A percentile compares a stretch with the other conserved stretches of the same genome.
These are phyloP conservation scores for Dynastes hyllus DNA, from an alignment of 2,888 invertebrate genomes.

Conservation along the genomic window DNA sequence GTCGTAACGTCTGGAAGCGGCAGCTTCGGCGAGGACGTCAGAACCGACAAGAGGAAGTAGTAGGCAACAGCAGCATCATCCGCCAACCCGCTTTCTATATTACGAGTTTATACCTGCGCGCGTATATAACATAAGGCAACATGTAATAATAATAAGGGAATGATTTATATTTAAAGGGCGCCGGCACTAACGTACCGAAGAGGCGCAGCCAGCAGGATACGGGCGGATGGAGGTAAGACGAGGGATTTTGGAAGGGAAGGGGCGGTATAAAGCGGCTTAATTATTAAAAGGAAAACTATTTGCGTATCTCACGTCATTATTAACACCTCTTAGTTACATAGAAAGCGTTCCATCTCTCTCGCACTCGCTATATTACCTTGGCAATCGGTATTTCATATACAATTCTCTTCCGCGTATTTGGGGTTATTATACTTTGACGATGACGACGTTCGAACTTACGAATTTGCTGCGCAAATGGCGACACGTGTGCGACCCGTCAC, in stretches of 20 bases:
- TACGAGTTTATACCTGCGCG: conserved; percentile 18
- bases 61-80: not conserved
- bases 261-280: conserved; percentile 18
- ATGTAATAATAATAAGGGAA: conserved; percentile 45
- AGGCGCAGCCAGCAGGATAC: not conserved
- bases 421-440: conserved; percentile 26
- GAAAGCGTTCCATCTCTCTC: not conserved
- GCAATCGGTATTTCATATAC: conserved; percentile 4
- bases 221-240: not conserved
- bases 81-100: not conserved
- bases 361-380: not conserved
- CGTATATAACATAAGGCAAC: conserved; percentile 30
- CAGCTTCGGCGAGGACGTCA: not conserved
- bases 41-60: not conserved
- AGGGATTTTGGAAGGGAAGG: not conserved
- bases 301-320: conserved; percentile 33
- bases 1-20: conserved; percentile 10
- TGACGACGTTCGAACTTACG: conserved; percentile 23
- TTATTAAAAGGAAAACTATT: conserved; percentile 47
- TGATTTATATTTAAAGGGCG: conserved; percentile 46
- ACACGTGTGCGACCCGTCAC: conserved; percentile 41
- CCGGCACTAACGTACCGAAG: conserved; percentile 18
- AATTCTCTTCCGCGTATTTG: not conserved
- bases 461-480: conserved; percentile 35
- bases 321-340: conserved; percentile 18